A percentile compares a stretch with the other conserved stretches of the same genome.
Evolutionary conservation across 2,797 vertebrate species (phyloP).

Genomic region (Champsocephalus esox): DNA sequence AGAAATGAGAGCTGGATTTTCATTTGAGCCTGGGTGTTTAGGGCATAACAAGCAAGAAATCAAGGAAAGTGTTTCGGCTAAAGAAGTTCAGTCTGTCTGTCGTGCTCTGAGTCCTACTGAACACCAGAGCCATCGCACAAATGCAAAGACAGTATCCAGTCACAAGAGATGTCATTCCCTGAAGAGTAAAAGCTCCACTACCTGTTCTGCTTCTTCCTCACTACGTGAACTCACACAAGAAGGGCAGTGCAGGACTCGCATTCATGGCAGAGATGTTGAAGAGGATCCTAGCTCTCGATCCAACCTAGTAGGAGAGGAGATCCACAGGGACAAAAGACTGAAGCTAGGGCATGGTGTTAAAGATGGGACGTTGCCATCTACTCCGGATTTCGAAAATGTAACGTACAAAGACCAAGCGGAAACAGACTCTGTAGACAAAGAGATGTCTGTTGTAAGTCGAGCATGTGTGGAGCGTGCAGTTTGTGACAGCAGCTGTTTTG

Average conservation of each 20-base stretch:
- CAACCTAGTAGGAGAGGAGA: background rate
- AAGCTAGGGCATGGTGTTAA: slow-evolving; percentile 21
- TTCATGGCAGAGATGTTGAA: slow-evolving; percentile 34
- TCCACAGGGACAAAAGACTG: slow-evolving; percentile 41
- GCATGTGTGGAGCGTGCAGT: background rate
- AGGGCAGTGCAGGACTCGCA: slow-evolving; percentile 15
- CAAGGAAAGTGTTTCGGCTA: slow-evolving; percentile 10
- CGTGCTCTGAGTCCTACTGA: slow-evolving; percentile 23
- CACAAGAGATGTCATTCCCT: slow-evolving; percentile 16
- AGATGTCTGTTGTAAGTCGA: slow-evolving; percentile 3
- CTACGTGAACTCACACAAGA: slow-evolving; percentile 43
- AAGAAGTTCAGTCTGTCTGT: slow-evolving; percentile 17
- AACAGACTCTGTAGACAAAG: background rate
- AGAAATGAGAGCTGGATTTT: slow-evolving; percentile 59
- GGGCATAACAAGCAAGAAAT: slow-evolving; percentile 21
- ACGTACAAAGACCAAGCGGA: background rate
- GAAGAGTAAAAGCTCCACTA: slow-evolving; percentile 38
- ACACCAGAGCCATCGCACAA: background rate
- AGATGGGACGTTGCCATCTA: slow-evolving; percentile 4
- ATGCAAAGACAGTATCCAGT: slow-evolving; percentile 9
- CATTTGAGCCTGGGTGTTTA: slow-evolving; percentile 38
- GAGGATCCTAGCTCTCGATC: slow-evolving; percentile 8
- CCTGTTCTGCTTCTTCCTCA: slow-evolving; percentile 60
- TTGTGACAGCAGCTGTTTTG: background rate
- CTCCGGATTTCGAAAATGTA: background rate